Conservation (phyloP, 2,888 invertebrate species). For the Drosophila sordidula region DNA sequence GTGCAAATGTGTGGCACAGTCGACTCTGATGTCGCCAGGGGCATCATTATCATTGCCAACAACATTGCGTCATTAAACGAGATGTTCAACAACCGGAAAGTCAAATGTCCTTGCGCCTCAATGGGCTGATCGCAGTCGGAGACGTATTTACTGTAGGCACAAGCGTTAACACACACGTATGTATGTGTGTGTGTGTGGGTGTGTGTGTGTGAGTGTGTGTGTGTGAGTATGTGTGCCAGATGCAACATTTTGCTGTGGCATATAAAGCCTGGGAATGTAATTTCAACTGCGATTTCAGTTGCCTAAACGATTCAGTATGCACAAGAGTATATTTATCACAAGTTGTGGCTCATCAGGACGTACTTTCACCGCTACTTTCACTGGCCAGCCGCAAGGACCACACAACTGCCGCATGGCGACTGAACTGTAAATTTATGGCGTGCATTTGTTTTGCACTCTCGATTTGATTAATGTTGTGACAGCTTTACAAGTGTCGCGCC, state of each 20-base stretch:
- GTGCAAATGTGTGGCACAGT: constrained; percentile 29
- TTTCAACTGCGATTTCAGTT: constrained; percentile 33
- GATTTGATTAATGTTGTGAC: constrained; percentile 76
- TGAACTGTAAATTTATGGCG: constrained; percentile 64
- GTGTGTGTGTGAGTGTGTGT: background rate
- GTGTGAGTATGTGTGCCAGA: constrained; percentile 1
- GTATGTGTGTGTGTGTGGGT: background rate
- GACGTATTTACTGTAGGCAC: constrained; percentile 28
- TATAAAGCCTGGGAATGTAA: constrained; percentile 17
- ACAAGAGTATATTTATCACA: constrained; percentile 40
- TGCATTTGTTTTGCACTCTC: constrained; percentile 66
- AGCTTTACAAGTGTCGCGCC: constrained; percentile 72
- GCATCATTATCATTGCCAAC: constrained; percentile 62
- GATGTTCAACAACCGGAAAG: constrained; percentile 68
- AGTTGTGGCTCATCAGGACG: constrained; percentile 20
- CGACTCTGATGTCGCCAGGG: constrained; percentile 27
- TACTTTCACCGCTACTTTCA: constrained; percentile 43
- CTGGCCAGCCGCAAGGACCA: constrained; percentile 40
- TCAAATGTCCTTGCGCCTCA: constrained; percentile 61
- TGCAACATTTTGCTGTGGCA: constrained; percentile 38
- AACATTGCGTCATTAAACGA: constrained; percentile 62
- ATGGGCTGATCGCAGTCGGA: constrained; percentile 39
- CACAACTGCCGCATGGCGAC: constrained; percentile 43
- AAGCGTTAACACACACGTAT: constrained; percentile 4
- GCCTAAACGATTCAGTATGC: constrained; percentile 23